Percentiles rank a stretch among this genome's conserved stretches.
phyloP scores from a whole-genome alignment of 2,888 invertebrate species.

The Eupithecia abbreviata region DNA sequence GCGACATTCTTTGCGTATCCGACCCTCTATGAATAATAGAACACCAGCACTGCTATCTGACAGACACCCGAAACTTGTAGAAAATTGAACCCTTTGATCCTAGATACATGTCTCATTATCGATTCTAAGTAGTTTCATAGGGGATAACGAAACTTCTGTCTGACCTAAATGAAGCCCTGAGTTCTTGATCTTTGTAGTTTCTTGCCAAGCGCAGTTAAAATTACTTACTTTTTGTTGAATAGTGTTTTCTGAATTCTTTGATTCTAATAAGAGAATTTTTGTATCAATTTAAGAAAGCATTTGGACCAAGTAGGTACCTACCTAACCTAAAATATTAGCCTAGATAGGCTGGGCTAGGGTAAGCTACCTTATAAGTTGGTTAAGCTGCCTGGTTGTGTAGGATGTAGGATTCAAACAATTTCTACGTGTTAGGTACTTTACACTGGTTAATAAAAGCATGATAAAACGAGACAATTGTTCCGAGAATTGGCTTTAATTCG shows the following conservation, averaged over 20 bases:
- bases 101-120: slow-evolving; percentile 24
- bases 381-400: too few species aligned
- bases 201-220: background rate
- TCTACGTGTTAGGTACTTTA: background rate
- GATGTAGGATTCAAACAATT: background rate
- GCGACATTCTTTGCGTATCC: background rate
- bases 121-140: slow-evolving; percentile 15
- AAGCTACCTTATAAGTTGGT: background rate
- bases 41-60: slow-evolving; percentile 20
- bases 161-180: background rate
- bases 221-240: background rate
- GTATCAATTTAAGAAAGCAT: too few species aligned
- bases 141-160: slow-evolving; percentile 20
- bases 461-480: slow-evolving; percentile 18
- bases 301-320: too few species aligned
- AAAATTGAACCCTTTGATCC: slow-evolving; percentile 32
- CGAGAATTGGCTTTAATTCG: slow-evolving; percentile 27
- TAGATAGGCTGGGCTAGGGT: too few species aligned
- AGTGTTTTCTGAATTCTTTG: background rate
- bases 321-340: too few species aligned
- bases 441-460: slow-evolving; percentile 2
- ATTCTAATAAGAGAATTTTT: background rate
- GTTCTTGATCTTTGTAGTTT: background rate
- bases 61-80: slow-evolving; percentile 25
- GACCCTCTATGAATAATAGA: slow-evolving; percentile 31